Conservation (phyloP, 2,888 invertebrate genomes). For the Hydroisotoma schaefferi region DNA sequence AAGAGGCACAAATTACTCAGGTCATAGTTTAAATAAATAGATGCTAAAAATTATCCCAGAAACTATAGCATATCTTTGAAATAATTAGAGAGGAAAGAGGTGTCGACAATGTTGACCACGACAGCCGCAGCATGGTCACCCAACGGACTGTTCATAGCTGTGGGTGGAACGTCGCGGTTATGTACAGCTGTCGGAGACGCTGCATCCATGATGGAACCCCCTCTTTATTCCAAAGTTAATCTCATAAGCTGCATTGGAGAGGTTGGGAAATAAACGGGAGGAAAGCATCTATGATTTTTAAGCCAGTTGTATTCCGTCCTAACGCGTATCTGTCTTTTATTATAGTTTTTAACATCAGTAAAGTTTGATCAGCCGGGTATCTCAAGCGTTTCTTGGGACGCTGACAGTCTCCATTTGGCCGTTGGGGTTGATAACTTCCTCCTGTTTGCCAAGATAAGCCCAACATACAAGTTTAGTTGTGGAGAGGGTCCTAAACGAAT, state of each 20-base stretch:
- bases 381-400: neutral
- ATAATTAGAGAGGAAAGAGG: neutral
- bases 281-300: neutral
- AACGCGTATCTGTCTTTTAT: neutral
- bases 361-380: neutral
- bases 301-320: neutral
- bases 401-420: neutral
- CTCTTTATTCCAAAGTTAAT: slow-evolving; percentile 1
- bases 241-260: neutral
- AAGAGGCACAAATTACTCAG: neutral
- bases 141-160: neutral
- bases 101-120: neutral
- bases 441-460: neutral
- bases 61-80: no score
- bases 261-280: neutral
- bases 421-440: neutral
- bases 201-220: no score
- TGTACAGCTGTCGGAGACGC: no score
- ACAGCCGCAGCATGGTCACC: neutral
- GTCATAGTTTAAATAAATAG: neutral
- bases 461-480: neutral
- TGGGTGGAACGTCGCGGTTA: no score
- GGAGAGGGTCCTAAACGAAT: no score
- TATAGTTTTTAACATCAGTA: neutral
- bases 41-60: neutral